A percentile compares a stretch with the other conserved stretches of the same genome.
Conservation (phyloP, 2,797 vertebrate genomes). For the Helostoma temminkii region DNA sequence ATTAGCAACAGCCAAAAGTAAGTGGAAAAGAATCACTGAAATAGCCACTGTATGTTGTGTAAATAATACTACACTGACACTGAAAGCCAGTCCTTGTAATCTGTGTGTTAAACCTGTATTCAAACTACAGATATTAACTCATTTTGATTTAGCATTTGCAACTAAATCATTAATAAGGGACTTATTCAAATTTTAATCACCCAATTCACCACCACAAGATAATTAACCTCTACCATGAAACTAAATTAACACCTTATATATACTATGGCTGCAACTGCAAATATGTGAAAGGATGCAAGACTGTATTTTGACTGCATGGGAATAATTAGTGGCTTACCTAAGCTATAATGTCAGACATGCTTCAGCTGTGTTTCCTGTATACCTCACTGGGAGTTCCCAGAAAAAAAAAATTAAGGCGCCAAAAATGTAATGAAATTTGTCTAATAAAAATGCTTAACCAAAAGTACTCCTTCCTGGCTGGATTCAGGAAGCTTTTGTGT, state of each 20-base stretch:
- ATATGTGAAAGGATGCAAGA: slow-evolving; percentile 21
- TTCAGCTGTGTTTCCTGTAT: slow-evolving; percentile 45
- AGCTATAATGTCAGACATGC: slow-evolving; percentile 43
- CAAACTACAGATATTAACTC: slow-evolving; percentile 1
- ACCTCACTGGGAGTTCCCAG: slow-evolving; percentile 51
- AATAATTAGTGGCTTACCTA: slow-evolving; percentile 50
- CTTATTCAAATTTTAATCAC: slow-evolving; percentile 26
- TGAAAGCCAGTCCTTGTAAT: slow-evolving; percentile 11
- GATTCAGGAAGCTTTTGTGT: slow-evolving; percentile 34
- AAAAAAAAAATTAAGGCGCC: slow-evolving; percentile 15
- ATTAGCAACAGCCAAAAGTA: too few relatives aligned
- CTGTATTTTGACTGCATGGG: slow-evolving; percentile 43
- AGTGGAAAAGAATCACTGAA: not conserved
- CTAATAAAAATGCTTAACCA: slow-evolving; percentile 38
- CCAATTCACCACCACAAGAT: not conserved
- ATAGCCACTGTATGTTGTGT: slow-evolving; percentile 2
- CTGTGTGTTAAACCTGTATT: slow-evolving; percentile 7
- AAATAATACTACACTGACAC: not conserved
- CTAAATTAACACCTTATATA: not conserved
- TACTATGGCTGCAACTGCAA: slow-evolving; percentile 9
- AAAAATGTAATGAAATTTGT: slow-evolving; percentile 41
- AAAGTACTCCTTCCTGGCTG: slow-evolving; percentile 33
- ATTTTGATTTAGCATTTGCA: not conserved
- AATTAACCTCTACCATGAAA: slow-evolving; percentile 17
- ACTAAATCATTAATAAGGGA: not conserved